phyloP scores from a whole-genome alignment of 2,888 invertebrate species.

The Antheraea yamamai region DNA sequence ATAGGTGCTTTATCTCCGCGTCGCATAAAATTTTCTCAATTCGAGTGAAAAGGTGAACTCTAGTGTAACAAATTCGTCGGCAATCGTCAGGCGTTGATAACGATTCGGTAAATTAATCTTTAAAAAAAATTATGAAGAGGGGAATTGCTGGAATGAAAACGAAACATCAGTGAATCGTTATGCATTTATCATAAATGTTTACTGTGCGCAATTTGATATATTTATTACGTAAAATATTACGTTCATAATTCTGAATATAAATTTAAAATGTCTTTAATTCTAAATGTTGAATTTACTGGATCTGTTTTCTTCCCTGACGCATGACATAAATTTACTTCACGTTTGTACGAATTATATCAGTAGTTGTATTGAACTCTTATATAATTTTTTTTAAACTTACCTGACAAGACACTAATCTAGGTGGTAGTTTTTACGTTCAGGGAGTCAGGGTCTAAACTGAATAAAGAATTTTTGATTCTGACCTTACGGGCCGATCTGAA shows the following conservation, averaged over 20 bases:
- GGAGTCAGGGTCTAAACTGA: too few species aligned
- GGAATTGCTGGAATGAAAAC: conserved; percentile 48
- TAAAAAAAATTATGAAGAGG: conserved; percentile 59
- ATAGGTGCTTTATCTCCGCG: conserved; percentile 76
- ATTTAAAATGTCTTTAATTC: background rate
- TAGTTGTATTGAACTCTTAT: too few species aligned
- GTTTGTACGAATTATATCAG: too few species aligned
- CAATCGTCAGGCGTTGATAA: conserved; percentile 79
- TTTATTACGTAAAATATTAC: conserved; percentile 15
- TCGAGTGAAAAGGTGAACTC: conserved; percentile 79
- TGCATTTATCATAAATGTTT: conserved; percentile 55
- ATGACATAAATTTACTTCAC: background rate
- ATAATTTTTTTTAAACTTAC: too few species aligned
- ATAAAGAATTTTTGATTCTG: too few species aligned
- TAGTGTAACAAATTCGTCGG: conserved; percentile 77
- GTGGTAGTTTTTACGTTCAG: too few species aligned
- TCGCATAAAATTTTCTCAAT: conserved; percentile 77
- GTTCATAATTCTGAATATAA: conserved; percentile 6
- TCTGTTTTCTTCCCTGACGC: background rate
- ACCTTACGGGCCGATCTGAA: too few species aligned
- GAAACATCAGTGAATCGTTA: conserved; percentile 54
- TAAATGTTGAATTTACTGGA: background rate
- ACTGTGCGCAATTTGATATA: conserved; percentile 35
- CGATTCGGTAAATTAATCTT: conserved; percentile 77
- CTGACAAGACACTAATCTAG: too few species aligned